Base-by-base conservation (phyloP, 2,113 vertebrate genomes). In the Glaucidium brasilianum region DNA sequence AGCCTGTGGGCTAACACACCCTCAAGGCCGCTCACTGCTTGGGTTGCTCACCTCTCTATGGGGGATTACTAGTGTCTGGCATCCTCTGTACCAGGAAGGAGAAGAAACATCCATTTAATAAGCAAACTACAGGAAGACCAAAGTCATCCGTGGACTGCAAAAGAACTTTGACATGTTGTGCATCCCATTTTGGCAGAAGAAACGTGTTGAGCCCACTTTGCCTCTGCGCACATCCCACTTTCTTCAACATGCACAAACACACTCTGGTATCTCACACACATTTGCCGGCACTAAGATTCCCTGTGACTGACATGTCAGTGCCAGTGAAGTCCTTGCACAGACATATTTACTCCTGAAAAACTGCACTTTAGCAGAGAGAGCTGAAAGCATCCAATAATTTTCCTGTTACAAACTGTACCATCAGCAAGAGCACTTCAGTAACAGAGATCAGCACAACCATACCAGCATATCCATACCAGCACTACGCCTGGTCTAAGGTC, bases 1-100 rank as follows among this genome's bases (percentile, higher is more conserved):
- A 35, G n/a, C 17, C 39, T 68, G 68, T 37, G 53, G 53, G n/a
- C 13, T 45, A 53, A 18, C 12, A 30, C 16, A 41, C 16, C 29
- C 29, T 34, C 58, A 9, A 29, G 26, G 43, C 37, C 1, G 4
- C 58, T 55, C 32, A 15, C 23, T 53, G 25, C 19, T 11, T 37
- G 27, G 18, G 62, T 35, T 34, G 34, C 7, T 87, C 0, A 0
- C 53, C 34, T 56, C 10, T 4, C 39, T 56, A 2, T 1, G 5
- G 15, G 45, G 25, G 18, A 64, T 35, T 71, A 49, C 1, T 2
- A 37, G 34, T 9, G 5, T 8, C 47, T 2, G 0, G 32, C 55
- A 69, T 11, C 19, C 8, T 50, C 47, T 30, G 69, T 10, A 66
- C 26, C 22, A 71, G 8, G 15, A 58, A 90, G 56, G 11, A 91